Base-by-base conservation (phyloP, 2,113 vertebrate species). In the Hylia prasina region DNA sequence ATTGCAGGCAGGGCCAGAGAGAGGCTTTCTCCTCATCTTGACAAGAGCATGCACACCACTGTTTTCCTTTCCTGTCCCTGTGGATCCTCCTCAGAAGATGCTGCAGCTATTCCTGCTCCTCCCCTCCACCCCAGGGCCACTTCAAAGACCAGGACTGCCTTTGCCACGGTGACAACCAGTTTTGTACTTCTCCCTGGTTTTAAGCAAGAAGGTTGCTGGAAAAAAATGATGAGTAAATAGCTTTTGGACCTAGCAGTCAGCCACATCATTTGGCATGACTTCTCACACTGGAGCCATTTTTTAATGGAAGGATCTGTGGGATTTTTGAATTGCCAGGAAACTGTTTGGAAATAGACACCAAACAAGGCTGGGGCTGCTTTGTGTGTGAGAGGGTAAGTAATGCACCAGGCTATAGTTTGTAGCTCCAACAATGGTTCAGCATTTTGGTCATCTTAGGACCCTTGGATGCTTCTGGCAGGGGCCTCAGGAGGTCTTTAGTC, bases 41-140 rank as follows among this genome's bases (percentile, higher is more conserved):
- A 24, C 20, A 47, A 50, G 28, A 5, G 1, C n/a, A 40, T 13
- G 1, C 31, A 20, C 3, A 2, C 50, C 56, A 56, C 3, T 23
- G 18, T 65, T 88, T 70, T 61, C 28, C 27, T 81, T 27, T 44
- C 56, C 50, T 35, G 19, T 66, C 33, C 39, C 75, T 10, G 13
- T 13, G 44, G 35, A 90, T 35, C 50, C 37, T 37, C 5, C 1
- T 11, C 11, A 4, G 51, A 63, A 28, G 75, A 60, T 72, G 64
- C 82, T 78, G 54, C 45, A 69, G 54, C 48, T 31, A 33, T 65
- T 81, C 54, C 64, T 73, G 44, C 33, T 88, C 19, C 37, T 85
- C 35, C 33, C 2, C 1, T 37, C 42, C 45, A 82, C 39, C 53
- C 47, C 18, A 71, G 30, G 42, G 31, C 19, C 1, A 3, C 48